Evolutionary conservation across 2,113 vertebrate genomes (phyloP), one percentile per base, ranked within the genome.

Genomic region (Cinclus cinclus): DNA sequence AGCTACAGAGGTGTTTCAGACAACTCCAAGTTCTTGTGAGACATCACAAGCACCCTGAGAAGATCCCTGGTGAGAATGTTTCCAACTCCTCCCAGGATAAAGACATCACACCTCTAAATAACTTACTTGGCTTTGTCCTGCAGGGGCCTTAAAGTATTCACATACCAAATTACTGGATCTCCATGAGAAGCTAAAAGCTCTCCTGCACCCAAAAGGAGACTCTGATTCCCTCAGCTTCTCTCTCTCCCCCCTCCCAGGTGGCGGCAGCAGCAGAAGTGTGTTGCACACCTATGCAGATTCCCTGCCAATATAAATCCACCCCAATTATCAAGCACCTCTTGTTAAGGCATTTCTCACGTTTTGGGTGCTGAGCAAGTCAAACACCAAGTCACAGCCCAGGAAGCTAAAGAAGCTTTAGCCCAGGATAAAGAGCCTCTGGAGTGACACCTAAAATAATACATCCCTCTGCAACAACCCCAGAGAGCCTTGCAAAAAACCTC

Each of bases 201-300:
- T 37, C 39, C 23, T 22, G 6, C 9, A 73, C 4, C 19, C 31
- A 58, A 49, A 10, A 87, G 2, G 4, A 84, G 19, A 35, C 0
- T 6, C 10, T 4, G 9, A 33, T 56, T 49, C 18, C 24, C 25
- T 44, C 31, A 62, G 37, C 41, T 73, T 24, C 13, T 67, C 10
- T 67, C 30, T 71, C 9, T 49, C 31, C 60, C 16, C 16, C 18
- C 28, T 78, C 39, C 11, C 44, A 53, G 22, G 2, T 41, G 35
- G 39, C n/a, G 35, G 39, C n/a, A 82, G 31, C 58, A 50, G 74
- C 6, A 83, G 10, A 4, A 2, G 3, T 0, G 1, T 1, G 0
- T 14, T 63, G 13, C 30, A 53, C n/a, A 77, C 10, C 17, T 9
- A 1, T 0, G 0, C 13, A 75, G 23, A 60, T 31, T 63, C 18